These are phyloP conservation scores for Drosophila sucinea DNA, from an alignment of 1,140 invertebrate species.

Conservation along the genomic window DNA sequence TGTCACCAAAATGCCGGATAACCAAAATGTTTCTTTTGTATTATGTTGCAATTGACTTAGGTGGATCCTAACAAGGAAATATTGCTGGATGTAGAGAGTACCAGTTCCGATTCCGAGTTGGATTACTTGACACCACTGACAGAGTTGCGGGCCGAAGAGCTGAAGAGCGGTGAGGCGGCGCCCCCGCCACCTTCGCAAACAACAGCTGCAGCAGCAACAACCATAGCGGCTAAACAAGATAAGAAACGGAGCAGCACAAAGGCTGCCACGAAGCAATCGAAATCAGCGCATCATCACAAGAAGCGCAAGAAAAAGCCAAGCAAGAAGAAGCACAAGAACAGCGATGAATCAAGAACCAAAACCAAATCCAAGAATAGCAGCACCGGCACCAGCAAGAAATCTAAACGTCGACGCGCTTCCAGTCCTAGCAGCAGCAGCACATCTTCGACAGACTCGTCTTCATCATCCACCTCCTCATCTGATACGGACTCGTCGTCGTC, in stretches of 20 bases:
- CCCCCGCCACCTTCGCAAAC: slow-evolving; percentile 68
- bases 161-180: slow-evolving; percentile 84
- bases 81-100: slow-evolving; percentile 97
- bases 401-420: slow-evolving; percentile 60
- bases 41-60: slow-evolving; percentile 64
- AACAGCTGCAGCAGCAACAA: slow-evolving; percentile 22
- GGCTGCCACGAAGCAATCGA: slow-evolving; percentile 48
- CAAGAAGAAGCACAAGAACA: slow-evolving; percentile 58
- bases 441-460: slow-evolving; percentile 33
- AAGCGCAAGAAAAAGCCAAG: slow-evolving; percentile 61
- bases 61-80: slow-evolving; percentile 94
- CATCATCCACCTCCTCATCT: slow-evolving; percentile 37
- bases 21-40: background rate
- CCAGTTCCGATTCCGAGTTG: slow-evolving; percentile 94
- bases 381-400: slow-evolving; percentile 53
- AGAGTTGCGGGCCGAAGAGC: slow-evolving; percentile 89
- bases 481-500: slow-evolving; percentile 42
- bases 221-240: slow-evolving; percentile 28
- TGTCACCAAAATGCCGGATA: slow-evolving; percentile 12
- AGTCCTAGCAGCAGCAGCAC: slow-evolving; percentile 32
- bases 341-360: slow-evolving; percentile 35
- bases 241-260: slow-evolving; percentile 34
- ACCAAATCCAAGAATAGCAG: slow-evolving; percentile 42
- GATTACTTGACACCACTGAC: slow-evolving; percentile 93
- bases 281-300: slow-evolving; percentile 65